phyloP scores from a whole-genome alignment of 2,888 invertebrate species.

The Therioaphis trifolii region DNA sequence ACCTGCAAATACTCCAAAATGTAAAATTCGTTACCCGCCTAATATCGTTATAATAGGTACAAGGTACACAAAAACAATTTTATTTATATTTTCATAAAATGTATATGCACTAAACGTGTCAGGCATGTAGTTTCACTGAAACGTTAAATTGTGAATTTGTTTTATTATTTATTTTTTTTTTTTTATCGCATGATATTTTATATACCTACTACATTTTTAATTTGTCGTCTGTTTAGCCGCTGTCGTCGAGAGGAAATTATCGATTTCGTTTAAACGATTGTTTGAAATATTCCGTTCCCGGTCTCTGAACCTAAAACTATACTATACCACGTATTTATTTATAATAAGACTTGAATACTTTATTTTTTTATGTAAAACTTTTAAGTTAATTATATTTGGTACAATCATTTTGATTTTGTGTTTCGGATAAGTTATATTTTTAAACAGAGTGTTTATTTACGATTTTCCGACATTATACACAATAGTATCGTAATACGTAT shows the following conservation, averaged over 20 bases:
- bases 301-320: neutral
- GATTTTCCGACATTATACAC: slow-evolving; percentile 12
- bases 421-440: slow-evolving; percentile 41
- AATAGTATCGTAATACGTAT: neutral
- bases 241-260: neutral
- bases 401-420: slow-evolving; percentile 31
- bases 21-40: neutral
- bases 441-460: slow-evolving; percentile 16
- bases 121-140: neutral
- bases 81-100: neutral
- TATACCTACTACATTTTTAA: neutral
- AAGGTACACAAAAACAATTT: neutral
- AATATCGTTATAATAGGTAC: neutral
- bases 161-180: neutral
- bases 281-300: neutral
- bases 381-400: slow-evolving; percentile 38
- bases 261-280: neutral
- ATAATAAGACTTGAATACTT: slow-evolving; percentile 44
- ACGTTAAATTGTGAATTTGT: neutral
- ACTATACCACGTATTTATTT: slow-evolving; percentile 25
- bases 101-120: neutral
- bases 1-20: neutral
- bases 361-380: slow-evolving; percentile 46
- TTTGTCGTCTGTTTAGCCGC: neutral
- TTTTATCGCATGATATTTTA: neutral